Percentiles rank a stretch among this genome's conserved stretches.
These are phyloP conservation scores for Chelonus insularis DNA, from an alignment of 1,140 invertebrate species.

Conservation along the genomic window DNA sequence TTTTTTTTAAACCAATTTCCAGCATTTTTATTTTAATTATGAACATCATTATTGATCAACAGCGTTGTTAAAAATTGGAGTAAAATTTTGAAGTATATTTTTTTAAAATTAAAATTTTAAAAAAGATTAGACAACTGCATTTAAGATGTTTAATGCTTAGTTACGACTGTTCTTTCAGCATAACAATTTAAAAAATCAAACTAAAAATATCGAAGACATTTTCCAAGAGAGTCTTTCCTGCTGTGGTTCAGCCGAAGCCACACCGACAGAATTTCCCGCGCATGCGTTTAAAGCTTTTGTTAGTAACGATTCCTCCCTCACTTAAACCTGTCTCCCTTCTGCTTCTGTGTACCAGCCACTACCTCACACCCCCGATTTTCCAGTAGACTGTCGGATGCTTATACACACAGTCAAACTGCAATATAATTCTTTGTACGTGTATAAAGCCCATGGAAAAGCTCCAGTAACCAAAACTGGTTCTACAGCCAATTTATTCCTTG, in stretches of 20 bases:
- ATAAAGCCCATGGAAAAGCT: not conserved
- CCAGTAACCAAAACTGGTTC: not conserved
- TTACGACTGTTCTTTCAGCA: too few relatives aligned
- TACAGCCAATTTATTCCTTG: conserved; percentile 12
- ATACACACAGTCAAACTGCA: not conserved
- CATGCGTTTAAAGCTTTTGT: conserved; percentile 49
- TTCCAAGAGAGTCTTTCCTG: too few relatives aligned
- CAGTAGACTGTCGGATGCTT: conserved; percentile 1
- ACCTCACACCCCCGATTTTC: not conserved
- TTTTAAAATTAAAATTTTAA: too few relatives aligned
- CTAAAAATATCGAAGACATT: too few relatives aligned
- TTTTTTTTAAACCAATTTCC: too few relatives aligned
- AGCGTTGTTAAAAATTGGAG: too few relatives aligned
- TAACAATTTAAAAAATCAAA: too few relatives aligned
- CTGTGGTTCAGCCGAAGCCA: conserved; percentile 32
- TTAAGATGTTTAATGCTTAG: too few relatives aligned
- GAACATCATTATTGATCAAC: too few relatives aligned
- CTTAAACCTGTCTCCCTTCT: conserved; percentile 42
- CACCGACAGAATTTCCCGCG: conserved; percentile 50
- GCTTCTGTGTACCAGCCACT: conserved; percentile 7
- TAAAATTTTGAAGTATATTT: too few relatives aligned
- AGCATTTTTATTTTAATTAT: too few relatives aligned
- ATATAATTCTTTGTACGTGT: not conserved
- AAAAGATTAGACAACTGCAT: too few relatives aligned
- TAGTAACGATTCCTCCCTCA: conserved; percentile 55